phyloP scores from a whole-genome alignment of 2,113 vertebrate species.

The Larimichthys polyactis region DNA sequence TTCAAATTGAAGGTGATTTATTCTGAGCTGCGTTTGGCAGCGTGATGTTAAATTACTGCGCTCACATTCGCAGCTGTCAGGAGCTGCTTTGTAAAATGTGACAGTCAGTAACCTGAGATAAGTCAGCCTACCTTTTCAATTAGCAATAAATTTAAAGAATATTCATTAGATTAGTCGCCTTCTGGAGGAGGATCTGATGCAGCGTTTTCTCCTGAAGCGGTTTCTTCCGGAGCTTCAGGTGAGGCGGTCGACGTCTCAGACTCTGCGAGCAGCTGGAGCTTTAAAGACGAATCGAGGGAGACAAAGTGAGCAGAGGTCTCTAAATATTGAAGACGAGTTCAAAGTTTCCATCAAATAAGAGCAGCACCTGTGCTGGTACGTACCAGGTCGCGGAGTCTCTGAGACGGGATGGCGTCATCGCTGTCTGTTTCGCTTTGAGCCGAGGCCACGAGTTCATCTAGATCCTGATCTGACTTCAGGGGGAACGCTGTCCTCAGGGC shows the following conservation, averaged over 20 bases:
- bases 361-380: background rate
- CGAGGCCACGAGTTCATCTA: slow-evolving; percentile 78
- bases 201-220: background rate
- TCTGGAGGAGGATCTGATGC: background rate
- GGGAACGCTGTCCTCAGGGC: slow-evolving; percentile 78
- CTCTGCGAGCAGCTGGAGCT: slow-evolving; percentile 34
- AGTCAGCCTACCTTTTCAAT: background rate
- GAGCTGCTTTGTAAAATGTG: background rate
- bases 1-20: background rate
- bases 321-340: background rate
- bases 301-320: too few species aligned
- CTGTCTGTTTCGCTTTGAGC: slow-evolving; percentile 66
- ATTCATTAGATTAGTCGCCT: background rate
- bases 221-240: background rate
- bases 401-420: slow-evolving; percentile 73
- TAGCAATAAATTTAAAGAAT: background rate
- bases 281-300: background rate
- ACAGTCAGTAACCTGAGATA: background rate
- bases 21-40: background rate
- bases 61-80: background rate
- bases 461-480: slow-evolving; percentile 78
- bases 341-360: background rate
- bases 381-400: slow-evolving; percentile 78
- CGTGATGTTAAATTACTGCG: background rate
- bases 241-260: background rate